phyloP scores from a whole-genome alignment of 2,888 invertebrate genomes.

The Himalopsyche kuldschensis region DNA sequence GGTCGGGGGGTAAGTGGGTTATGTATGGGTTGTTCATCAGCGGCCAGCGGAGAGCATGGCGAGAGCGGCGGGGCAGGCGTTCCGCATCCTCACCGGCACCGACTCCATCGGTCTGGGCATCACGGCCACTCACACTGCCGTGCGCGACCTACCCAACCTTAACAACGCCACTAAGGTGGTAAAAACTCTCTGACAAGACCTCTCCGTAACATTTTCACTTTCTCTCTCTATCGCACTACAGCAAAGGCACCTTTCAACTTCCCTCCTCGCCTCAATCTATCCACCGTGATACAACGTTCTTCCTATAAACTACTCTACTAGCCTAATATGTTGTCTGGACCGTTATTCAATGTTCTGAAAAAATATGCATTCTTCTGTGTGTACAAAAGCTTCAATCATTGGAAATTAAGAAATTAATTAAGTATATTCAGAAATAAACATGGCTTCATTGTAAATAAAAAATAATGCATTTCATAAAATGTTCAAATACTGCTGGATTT shows the following conservation, averaged over 20 bases:
- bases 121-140: slow-evolving; percentile 64
- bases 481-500: neutral
- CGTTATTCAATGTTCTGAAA: neutral
- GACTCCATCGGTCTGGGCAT: slow-evolving; percentile 74
- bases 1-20: neutral
- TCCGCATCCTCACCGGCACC: slow-evolving; percentile 76
- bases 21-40: slow-evolving; percentile 51
- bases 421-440: neutral
- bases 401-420: neutral
- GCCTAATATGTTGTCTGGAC: too few relatives aligned
- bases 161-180: slow-evolving; percentile 44
- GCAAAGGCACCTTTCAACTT: neutral
- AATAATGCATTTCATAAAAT: neutral
- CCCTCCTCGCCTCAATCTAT: neutral
- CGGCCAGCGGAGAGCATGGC: slow-evolving; percentile 79
- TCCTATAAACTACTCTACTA: too few relatives aligned
- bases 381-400: neutral
- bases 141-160: slow-evolving; percentile 57
- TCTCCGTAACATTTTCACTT: slow-evolving; percentile 31
- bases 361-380: neutral
- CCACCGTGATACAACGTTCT: neutral
- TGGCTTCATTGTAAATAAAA: neutral
- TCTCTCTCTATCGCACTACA: slow-evolving; percentile 26
- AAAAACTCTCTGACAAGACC: slow-evolving; percentile 29
- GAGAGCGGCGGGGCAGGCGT: slow-evolving; percentile 76